These are phyloP conservation scores for Aix galericulata DNA, from an alignment of 2,113 vertebrate species.

Conservation along the genomic window DNA sequence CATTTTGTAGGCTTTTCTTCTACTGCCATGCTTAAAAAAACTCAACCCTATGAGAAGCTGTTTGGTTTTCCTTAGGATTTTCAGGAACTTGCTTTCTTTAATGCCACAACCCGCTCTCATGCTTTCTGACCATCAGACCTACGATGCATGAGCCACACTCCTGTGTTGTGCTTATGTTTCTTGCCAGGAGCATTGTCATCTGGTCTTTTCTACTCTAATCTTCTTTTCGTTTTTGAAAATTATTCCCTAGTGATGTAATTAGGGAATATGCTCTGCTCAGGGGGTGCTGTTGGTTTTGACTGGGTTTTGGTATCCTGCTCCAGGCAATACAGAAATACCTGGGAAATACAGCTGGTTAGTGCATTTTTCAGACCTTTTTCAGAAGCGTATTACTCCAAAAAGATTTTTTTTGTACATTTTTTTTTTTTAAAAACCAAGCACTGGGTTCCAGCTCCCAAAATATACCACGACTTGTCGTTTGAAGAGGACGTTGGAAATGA, in stretches of 20 bases:
- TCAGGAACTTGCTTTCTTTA: background rate
- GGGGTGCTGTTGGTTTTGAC: background rate
- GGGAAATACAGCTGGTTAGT: background rate
- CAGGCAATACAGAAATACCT: background rate
- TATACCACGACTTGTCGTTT: conserved; percentile 27
- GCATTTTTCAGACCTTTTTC: background rate
- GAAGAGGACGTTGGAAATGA: conserved; percentile 67
- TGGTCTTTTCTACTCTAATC: background rate
- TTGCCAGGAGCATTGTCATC: background rate
- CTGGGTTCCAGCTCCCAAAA: conserved; percentile 58
- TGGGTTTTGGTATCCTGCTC: background rate
- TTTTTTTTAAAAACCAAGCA: background rate
- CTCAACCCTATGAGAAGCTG: background rate
- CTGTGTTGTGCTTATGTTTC: background rate
- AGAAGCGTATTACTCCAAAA: background rate
- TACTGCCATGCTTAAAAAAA: background rate
- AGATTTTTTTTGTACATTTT: background rate
- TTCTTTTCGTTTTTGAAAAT: background rate
- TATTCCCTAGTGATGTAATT: background rate
- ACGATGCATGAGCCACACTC: background rate
- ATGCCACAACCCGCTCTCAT: background rate
- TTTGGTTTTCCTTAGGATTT: background rate
- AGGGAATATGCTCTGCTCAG: background rate
- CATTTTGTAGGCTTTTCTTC: background rate
- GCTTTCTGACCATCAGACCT: background rate